phyloP scores from a whole-genome alignment of 2,113 vertebrate species.

The Aspiorhynchus laticeps region DNA sequence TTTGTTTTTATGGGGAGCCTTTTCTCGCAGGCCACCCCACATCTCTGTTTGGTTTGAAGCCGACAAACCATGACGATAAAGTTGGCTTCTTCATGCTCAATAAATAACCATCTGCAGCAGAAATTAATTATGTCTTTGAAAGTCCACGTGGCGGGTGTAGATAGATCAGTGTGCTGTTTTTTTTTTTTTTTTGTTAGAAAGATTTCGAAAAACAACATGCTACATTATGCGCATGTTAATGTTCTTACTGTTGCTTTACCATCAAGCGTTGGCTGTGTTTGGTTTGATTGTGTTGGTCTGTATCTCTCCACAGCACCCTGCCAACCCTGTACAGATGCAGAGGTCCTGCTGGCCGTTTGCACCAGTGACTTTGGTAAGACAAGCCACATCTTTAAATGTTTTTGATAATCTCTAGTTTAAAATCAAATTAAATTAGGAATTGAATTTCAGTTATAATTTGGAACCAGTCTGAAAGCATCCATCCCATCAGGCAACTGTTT shows the following conservation, averaged over 20 bases:
- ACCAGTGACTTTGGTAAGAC: slow-evolving; percentile 95
- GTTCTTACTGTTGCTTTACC: neutral
- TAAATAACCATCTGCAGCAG: slow-evolving; percentile 54
- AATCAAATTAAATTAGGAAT: neutral
- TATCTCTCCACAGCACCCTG: slow-evolving; percentile 79
- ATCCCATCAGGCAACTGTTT: neutral
- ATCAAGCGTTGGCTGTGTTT: neutral
- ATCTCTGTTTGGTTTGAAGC: slow-evolving; percentile 52
- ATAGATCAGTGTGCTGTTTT: neutral
- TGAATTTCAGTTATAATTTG: neutral
- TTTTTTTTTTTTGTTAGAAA: neutral
- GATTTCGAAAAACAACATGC: slow-evolving; percentile 3
- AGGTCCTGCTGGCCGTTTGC: slow-evolving; percentile 92
- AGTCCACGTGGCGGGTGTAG: neutral
- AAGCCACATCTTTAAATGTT: neutral
- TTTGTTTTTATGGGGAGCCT: slow-evolving; percentile 27
- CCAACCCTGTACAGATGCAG: slow-evolving; percentile 89
- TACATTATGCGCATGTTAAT: neutral
- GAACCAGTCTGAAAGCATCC: neutral
- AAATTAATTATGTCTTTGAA: slow-evolving; percentile 36
- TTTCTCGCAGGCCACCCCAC: neutral
- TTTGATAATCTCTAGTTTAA: neutral
- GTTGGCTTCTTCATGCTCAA: slow-evolving; percentile 50
- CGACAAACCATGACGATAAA: slow-evolving; percentile 51
- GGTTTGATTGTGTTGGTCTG: slow-evolving; percentile 2